Evolutionary conservation across 2,113 vertebrate genomes (phyloP).

Genomic region (Silurus meridionalis): DNA sequence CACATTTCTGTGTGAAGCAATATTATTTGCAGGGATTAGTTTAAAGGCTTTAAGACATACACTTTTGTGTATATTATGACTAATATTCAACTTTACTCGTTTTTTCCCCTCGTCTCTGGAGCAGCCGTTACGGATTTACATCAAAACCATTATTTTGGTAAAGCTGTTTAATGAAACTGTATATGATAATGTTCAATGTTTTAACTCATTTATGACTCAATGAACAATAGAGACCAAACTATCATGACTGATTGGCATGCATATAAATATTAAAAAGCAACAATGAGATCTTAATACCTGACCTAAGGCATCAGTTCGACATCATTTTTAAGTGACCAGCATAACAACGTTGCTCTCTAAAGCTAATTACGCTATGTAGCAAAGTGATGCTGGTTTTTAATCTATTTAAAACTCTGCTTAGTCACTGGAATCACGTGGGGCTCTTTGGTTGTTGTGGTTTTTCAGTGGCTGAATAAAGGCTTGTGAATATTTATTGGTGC

Average conservation of each 20-base stretch:
- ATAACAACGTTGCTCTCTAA: background rate
- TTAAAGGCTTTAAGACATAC: background rate
- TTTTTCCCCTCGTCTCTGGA: background rate
- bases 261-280: background rate
- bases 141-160: background rate
- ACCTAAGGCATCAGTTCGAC: background rate
- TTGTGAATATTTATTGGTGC: constrained; percentile 9
- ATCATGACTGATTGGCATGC: no score
- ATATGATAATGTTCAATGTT: background rate
- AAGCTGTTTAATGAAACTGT: background rate
- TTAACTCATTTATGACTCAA: background rate
- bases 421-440: background rate
- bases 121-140: background rate
- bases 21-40: background rate
- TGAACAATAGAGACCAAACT: background rate
- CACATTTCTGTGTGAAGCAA: background rate
- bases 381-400: constrained; percentile 1
- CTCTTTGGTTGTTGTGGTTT: background rate
- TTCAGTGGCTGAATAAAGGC: background rate
- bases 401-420: constrained; percentile 4
- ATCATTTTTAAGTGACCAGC: background rate
- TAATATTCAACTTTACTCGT: background rate
- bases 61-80: background rate
- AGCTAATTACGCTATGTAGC: background rate
- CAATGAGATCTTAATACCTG: background rate